Evolutionary conservation across 2,113 vertebrate genomes (phyloP).

Genomic region (Ictalurus furcatus): DNA sequence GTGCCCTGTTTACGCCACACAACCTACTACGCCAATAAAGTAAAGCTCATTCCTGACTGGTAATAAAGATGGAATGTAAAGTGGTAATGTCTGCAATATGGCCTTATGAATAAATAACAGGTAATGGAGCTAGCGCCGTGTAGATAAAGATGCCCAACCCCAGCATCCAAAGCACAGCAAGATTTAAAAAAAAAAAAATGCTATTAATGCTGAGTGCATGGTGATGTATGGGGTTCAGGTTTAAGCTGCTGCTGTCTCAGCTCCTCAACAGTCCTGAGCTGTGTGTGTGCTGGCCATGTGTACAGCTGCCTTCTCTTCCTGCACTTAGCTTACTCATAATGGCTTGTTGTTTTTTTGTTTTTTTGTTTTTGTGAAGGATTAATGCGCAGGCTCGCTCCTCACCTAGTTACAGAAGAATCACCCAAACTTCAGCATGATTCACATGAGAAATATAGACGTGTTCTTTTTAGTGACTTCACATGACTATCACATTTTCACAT

Average conservation of each 20-base stretch:
- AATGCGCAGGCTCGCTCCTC: conserved; percentile 19
- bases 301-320: conserved; percentile 35
- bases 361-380: conserved; percentile 32
- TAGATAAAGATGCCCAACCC: conserved; percentile 4
- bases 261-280: conserved; percentile 12
- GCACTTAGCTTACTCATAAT: conserved; percentile 49
- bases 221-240: conserved; percentile 10
- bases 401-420: background rate
- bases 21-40: conserved; percentile 2
- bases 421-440: background rate
- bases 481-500: background rate
- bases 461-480: background rate
- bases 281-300: background rate
- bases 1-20: background rate
- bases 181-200: background rate
- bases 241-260: conserved; percentile 24
- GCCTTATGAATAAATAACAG: conserved; percentile 43
- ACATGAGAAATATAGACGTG: background rate
- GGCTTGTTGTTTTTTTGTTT: background rate
- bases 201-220: conserved; percentile 13
- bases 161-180: background rate
- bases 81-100: background rate
- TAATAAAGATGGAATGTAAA: conserved; percentile 23
- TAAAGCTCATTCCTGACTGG: background rate
- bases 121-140: conserved; percentile 10